Conservation (phyloP, 2,797 vertebrate genomes). For the Phaenicophaeus curvirostris region DNA sequence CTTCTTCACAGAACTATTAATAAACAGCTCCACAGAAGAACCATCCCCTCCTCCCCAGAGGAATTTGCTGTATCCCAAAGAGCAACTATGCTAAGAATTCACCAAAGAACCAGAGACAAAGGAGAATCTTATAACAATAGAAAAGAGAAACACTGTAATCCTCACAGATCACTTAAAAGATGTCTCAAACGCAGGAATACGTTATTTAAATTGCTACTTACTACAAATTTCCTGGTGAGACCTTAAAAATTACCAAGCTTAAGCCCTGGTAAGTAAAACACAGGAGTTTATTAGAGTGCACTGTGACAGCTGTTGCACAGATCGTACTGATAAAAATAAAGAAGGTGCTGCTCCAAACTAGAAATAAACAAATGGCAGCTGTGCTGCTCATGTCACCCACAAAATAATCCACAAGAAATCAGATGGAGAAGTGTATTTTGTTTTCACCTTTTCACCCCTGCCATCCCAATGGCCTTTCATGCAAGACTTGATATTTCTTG, state of each 20-base stretch:
- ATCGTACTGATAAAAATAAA: not conserved
- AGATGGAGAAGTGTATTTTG: not conserved
- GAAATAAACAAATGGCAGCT: not conserved
- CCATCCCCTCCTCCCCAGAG: not conserved
- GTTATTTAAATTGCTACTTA: not conserved
- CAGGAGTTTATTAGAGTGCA: not conserved
- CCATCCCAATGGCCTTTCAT: not conserved
- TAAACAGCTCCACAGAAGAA: not conserved
- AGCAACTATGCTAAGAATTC: constrained; percentile 36
- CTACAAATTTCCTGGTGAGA: not conserved
- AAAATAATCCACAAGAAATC: not conserved
- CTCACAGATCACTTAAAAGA: not conserved
- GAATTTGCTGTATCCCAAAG: not conserved
- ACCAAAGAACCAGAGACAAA: not conserved
- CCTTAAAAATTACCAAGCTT: not conserved
- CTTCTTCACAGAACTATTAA: not conserved
- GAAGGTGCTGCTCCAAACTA: not conserved
- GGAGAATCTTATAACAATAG: not conserved
- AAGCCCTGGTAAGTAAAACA: not conserved
- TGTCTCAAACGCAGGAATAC: not conserved
- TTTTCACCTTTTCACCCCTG: not conserved
- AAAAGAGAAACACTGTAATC: not conserved
- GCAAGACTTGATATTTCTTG: not conserved
- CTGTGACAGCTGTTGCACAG: not conserved
- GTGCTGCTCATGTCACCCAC: not conserved